These are phyloP conservation scores for Caenorhabditis sp. DNA, from an alignment of 2,888 invertebrate genomes.

Conservation along the genomic window DNA sequence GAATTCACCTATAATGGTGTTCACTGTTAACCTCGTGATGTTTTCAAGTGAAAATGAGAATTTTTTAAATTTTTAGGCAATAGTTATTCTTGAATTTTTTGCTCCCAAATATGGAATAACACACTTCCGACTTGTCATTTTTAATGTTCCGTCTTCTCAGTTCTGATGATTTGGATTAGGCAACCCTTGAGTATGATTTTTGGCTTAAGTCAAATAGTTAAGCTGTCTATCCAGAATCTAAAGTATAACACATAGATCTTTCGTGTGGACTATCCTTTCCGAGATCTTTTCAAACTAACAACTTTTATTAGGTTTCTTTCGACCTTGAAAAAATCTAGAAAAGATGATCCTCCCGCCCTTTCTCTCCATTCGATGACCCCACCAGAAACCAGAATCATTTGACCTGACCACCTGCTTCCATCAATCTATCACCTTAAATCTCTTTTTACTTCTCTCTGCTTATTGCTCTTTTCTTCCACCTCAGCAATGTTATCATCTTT, in stretches of 20 bases:
- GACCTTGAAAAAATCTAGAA: too few species aligned
- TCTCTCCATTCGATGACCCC: slow-evolving; percentile 12
- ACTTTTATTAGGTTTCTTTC: too few species aligned
- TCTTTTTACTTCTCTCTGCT: neutral
- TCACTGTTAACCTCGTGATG: too few species aligned
- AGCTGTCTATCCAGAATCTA: neutral
- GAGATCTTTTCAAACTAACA: too few species aligned
- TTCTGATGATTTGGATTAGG: slow-evolving; percentile 1
- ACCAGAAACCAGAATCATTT: slow-evolving; percentile 15
- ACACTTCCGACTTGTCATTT: neutral
- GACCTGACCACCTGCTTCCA: slow-evolving; percentile 25
- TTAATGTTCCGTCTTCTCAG: neutral
- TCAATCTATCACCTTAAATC: slow-evolving; percentile 12
- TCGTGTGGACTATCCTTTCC: too few species aligned
- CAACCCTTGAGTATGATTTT: slow-evolving; percentile 16
- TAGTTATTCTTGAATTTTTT: too few species aligned
- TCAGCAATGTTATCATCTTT: neutral
- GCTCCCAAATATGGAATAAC: too few species aligned
- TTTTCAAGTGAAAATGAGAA: too few species aligned
- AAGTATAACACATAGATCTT: slow-evolving; percentile 1
- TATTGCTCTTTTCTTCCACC: neutral
- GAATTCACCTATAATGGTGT: too few species aligned
- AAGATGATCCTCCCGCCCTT: neutral
- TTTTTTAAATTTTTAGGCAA: too few species aligned
- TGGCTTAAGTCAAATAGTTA: neutral